Evolutionary conservation across 2,113 vertebrate genomes (phyloP).

Genomic region (Clarias magur): DNA sequence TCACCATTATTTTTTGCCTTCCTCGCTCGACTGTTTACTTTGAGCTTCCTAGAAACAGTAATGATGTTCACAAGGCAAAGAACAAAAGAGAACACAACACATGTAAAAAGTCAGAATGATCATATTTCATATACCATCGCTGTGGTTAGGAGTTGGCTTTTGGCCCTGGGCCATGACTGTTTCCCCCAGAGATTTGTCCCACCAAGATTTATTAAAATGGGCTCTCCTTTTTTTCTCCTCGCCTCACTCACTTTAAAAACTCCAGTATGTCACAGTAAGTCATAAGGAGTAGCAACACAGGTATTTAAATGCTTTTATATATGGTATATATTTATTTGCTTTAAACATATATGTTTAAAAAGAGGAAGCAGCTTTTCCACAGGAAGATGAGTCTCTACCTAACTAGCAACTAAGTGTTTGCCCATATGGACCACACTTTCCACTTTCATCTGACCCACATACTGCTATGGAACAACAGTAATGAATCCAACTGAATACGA

Average conservation of each 20-base stretch:
- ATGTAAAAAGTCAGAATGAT: neutral
- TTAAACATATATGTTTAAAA: neutral
- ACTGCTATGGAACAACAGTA: neutral
- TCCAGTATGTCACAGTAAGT: neutral
- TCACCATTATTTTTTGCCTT: slow-evolving; percentile 20
- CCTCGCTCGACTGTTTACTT: slow-evolving; percentile 31
- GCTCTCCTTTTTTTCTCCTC: neutral
- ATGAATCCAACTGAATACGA: neutral
- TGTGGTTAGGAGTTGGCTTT: neutral
- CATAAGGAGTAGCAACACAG: neutral
- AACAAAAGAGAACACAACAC: slow-evolving; percentile 1
- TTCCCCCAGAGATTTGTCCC: neutral
- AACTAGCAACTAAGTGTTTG: neutral
- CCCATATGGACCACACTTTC: neutral
- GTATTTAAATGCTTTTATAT: neutral
- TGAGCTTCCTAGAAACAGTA: slow-evolving; percentile 20
- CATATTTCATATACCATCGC: neutral
- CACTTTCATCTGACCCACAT: slow-evolving; percentile 6
- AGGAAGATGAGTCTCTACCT: neutral
- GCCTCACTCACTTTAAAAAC: neutral
- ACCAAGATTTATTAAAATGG: neutral
- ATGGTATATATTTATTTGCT: no score
- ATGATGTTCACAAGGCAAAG: slow-evolving; percentile 10
- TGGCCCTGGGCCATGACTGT: no score
- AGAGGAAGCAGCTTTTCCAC: neutral